Conservation (phyloP, 2,113 vertebrate species). For the Rhinoptilus africanus region DNA sequence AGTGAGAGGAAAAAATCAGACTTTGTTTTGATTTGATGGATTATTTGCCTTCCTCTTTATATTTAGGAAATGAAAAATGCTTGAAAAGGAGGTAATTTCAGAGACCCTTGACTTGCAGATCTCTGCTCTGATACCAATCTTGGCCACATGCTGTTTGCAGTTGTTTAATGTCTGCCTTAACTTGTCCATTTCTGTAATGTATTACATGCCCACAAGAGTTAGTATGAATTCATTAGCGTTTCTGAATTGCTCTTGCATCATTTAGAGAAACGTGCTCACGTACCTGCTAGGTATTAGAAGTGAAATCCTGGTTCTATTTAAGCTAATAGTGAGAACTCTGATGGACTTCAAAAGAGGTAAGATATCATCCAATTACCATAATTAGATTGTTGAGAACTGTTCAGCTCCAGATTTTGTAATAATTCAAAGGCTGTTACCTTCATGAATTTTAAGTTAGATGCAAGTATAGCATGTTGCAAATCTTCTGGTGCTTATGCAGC, state of each 20-base stretch:
- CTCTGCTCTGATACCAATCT: neutral
- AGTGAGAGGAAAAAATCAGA: neutral
- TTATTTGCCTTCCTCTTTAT: neutral
- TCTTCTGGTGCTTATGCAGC: conserved; percentile 21
- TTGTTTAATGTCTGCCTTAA: conserved; percentile 19
- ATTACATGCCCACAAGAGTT: neutral
- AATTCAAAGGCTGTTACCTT: conserved; percentile 22
- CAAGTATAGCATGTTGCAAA: neutral
- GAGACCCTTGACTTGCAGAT: neutral
- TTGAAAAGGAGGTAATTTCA: neutral
- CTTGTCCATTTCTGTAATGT: conserved; percentile 19
- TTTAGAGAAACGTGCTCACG: neutral
- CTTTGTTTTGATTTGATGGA: neutral
- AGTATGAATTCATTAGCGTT: neutral
- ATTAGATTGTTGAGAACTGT: conserved; percentile 52
- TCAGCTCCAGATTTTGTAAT: conserved; percentile 9
- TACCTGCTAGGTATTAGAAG: neutral
- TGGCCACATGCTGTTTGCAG: neutral
- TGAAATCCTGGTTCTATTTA: neutral
- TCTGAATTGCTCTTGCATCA: conserved; percentile 17
- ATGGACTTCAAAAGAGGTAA: conserved; percentile 7
- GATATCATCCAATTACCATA: conserved; percentile 30
- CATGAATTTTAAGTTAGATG: conserved; percentile 32
- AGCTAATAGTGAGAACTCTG: conserved; percentile 16
- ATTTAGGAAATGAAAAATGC: neutral